phyloP scores from a whole-genome alignment of 2,888 invertebrate genomes.

The Cantharis rustica region DNA sequence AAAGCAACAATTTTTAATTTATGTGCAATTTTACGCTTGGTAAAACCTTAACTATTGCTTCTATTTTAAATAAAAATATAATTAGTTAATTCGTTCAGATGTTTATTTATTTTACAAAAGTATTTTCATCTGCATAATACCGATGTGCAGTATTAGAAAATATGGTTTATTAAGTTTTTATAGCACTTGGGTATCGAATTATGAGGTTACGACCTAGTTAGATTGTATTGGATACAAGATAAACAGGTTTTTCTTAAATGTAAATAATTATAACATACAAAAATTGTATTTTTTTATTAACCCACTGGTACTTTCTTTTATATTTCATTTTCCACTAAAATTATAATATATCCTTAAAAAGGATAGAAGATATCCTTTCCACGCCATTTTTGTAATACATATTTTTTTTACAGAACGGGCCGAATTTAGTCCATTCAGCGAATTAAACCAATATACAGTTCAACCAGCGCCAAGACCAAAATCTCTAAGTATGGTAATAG shows the following conservation, averaged over 20 bases:
- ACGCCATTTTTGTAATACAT: background rate
- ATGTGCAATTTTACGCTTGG: background rate
- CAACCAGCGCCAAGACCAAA: conserved; percentile 40
- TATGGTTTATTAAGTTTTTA: background rate
- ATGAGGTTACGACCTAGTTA: conserved; percentile 25
- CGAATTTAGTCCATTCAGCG: background rate
- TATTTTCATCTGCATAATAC: background rate
- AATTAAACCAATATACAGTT: conserved; percentile 30
- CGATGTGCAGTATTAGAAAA: background rate
- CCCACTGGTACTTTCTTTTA: background rate
- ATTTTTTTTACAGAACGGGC: background rate
- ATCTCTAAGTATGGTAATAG: conserved; percentile 47
- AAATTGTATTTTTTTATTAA: background rate
- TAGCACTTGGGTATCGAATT: background rate
- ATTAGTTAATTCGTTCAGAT: too few relatives aligned
- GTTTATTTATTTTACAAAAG: too few relatives aligned
- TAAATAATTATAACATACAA: background rate
- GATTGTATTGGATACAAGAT: conserved; percentile 15
- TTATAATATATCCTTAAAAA: background rate
- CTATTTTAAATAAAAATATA: too few relatives aligned
- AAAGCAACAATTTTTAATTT: background rate
- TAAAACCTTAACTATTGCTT: background rate
- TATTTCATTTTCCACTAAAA: background rate
- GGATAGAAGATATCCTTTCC: too few relatives aligned
- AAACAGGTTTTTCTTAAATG: conserved; percentile 24